phyloP scores from a whole-genome alignment of 2,113 vertebrate genomes.

The Scophthalmus maximus region DNA sequence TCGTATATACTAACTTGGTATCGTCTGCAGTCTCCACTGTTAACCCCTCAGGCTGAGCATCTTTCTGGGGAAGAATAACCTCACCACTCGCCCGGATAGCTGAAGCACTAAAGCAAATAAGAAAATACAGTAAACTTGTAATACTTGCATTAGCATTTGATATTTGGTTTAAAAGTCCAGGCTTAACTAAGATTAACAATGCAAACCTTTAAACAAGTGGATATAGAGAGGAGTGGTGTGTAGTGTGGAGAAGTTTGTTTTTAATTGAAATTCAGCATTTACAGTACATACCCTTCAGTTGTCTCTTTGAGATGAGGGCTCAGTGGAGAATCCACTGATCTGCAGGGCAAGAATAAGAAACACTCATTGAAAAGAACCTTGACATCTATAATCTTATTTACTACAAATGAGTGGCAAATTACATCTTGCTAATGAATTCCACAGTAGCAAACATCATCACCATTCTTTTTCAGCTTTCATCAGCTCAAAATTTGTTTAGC shows the following conservation, averaged over 20 bases:
- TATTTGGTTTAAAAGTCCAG: constrained; percentile 11
- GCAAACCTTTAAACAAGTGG: constrained; percentile 5
- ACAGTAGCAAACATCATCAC: neutral
- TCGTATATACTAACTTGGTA: constrained; percentile 42
- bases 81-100: constrained; percentile 29
- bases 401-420: neutral
- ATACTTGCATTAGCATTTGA: neutral
- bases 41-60: constrained; percentile 25
- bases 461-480: too few species aligned
- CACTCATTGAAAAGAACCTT: constrained; percentile 7
- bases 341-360: constrained; percentile 21
- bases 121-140: neutral
- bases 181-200: constrained; percentile 23
- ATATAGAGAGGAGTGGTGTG: neutral
- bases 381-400: neutral
- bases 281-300: constrained; percentile 23
- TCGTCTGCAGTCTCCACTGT: constrained; percentile 17
- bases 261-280: constrained; percentile 22
- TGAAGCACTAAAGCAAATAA: constrained; percentile 33
- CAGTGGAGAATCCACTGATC: constrained; percentile 30
- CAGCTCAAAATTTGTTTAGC: too few species aligned
- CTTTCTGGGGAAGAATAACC: constrained; percentile 3
- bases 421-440: constrained; percentile 2
- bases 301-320: constrained; percentile 3
- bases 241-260: constrained; percentile 6